Percentiles rank a stretch among this genome's conserved stretches.
Evolutionary conservation across 2,888 invertebrate species (phyloP).

Genomic region (Cremastinae sp.): DNA sequence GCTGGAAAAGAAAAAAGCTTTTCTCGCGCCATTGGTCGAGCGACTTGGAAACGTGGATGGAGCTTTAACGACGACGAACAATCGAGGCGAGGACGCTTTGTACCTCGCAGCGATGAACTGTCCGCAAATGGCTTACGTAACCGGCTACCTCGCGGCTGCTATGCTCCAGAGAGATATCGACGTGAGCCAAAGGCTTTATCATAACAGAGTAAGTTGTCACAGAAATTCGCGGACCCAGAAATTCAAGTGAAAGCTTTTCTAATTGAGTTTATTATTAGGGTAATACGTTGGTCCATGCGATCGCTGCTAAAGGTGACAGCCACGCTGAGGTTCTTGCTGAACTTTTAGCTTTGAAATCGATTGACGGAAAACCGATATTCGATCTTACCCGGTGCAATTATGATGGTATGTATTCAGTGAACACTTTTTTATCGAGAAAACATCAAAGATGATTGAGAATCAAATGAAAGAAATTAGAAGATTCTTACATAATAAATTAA

Average conservation of each 20-base stretch:
- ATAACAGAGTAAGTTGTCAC: constrained; percentile 64
- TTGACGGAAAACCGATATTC: constrained; percentile 70
- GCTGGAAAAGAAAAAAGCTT: constrained; percentile 68
- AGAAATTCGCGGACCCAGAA: background rate
- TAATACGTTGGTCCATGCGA: constrained; percentile 72
- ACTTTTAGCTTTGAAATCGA: constrained; percentile 69
- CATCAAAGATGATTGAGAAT: too few relatives aligned
- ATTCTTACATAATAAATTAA: background rate
- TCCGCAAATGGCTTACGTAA: constrained; percentile 70
- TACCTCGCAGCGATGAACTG: constrained; percentile 74
- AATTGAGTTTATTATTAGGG: constrained; percentile 64
- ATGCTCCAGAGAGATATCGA: constrained; percentile 71
- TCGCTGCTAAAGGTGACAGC: constrained; percentile 71
- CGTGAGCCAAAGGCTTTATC: constrained; percentile 70
- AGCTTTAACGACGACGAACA: constrained; percentile 68
- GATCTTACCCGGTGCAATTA: constrained; percentile 73
- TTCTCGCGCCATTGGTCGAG: constrained; percentile 72
- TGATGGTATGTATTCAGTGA: constrained; percentile 68
- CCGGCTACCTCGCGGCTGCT: constrained; percentile 73
- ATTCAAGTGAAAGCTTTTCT: background rate
- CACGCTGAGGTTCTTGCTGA: constrained; percentile 70
- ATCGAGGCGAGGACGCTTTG: constrained; percentile 72
- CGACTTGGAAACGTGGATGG: constrained; percentile 66
- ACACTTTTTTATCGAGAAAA: too few relatives aligned
- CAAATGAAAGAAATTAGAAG: background rate